Percentiles rank a stretch among this genome's conserved stretches.
These are phyloP conservation scores for Rhagonycha fulva DNA, from an alignment of 2,888 invertebrate genomes.

Conservation along the genomic window DNA sequence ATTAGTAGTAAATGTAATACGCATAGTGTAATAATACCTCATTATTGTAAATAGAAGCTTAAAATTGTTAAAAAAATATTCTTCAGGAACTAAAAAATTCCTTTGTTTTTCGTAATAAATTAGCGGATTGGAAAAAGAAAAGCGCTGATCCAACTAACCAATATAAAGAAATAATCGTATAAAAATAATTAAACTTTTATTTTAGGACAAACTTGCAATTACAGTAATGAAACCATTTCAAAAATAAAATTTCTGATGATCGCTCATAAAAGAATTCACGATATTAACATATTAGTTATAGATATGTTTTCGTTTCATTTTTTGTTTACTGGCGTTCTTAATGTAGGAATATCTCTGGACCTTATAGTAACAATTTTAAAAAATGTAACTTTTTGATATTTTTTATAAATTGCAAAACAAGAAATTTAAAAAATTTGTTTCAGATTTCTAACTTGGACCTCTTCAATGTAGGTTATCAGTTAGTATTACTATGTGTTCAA, in stretches of 20 bases:
- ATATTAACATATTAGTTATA: not conserved
- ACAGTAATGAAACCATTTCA: not conserved
- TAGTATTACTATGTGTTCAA: not conserved
- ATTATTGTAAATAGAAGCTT: no score
- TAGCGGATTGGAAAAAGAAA: no score
- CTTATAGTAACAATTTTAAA: not conserved
- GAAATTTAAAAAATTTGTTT: not conserved
- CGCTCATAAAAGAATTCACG: not conserved
- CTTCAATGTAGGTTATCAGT: not conserved
- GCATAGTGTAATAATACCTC: no score
- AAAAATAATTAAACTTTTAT: no score
- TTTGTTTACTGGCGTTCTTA: not conserved
- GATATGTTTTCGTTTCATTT: not conserved
- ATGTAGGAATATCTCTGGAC: not conserved
- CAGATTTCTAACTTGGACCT: not conserved
- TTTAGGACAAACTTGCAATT: not conserved
- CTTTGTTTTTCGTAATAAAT: no score
- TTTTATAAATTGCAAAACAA: no score
- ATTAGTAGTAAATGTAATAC: no score
- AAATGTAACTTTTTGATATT: not conserved
- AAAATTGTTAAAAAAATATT: no score
- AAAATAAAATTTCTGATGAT: not conserved
- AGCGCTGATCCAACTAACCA: no score
- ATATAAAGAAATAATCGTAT: no score
- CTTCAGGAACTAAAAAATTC: no score